These are phyloP conservation scores for Dromiciops gliroides DNA, from an alignment of 2,113 vertebrate genomes.

Conservation along the genomic window DNA sequence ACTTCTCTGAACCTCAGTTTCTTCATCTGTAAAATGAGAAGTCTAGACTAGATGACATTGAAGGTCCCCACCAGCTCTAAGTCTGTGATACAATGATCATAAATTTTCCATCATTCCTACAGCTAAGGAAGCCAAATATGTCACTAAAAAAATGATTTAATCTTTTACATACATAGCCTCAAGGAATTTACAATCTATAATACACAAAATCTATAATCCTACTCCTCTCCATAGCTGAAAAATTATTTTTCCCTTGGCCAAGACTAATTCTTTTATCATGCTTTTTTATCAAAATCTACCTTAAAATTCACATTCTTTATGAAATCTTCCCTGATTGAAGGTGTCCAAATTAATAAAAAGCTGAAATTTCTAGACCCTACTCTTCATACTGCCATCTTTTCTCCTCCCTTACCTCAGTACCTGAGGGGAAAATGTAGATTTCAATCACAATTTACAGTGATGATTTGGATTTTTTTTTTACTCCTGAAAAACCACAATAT, in stretches of 20 bases:
- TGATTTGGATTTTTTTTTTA: background rate
- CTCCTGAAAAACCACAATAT: background rate
- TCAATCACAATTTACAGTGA: background rate
- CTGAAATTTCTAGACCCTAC: background rate
- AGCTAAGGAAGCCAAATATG: background rate
- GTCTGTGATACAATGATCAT: background rate
- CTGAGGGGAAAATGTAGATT: background rate
- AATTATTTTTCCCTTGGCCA: background rate
- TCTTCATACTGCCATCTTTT: background rate
- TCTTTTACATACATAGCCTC: background rate
- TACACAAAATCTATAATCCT: background rate
- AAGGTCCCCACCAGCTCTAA: background rate
- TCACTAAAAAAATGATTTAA: background rate
- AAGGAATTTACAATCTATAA: background rate
- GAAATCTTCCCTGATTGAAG: background rate
- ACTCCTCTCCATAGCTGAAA: background rate
- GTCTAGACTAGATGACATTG: background rate
- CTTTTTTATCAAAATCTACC: background rate
- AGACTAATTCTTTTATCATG: background rate
- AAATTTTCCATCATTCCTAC: background rate
- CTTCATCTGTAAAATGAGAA: background rate
- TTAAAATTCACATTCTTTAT: background rate
- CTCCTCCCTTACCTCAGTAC: background rate
- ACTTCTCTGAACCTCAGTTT: background rate
- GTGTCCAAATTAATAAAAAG: background rate